Evolutionary conservation across 2,797 vertebrate genomes (phyloP).

Genomic region (Darevskia mixta): DNA sequence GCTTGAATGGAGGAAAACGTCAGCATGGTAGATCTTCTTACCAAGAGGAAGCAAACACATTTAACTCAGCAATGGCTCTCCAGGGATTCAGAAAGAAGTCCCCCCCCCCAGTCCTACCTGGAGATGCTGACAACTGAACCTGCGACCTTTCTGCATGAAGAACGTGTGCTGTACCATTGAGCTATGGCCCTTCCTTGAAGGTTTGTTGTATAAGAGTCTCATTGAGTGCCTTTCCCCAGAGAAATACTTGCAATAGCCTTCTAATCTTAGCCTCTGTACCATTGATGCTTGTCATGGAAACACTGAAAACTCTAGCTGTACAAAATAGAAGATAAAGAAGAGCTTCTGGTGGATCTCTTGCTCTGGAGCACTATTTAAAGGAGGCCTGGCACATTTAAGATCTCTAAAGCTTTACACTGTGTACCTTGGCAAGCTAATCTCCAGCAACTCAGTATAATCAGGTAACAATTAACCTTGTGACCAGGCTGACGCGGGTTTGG

Average conservation of each 20-base stretch:
- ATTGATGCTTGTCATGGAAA: fast-evolving
- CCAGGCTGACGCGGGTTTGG: conserved; percentile 46
- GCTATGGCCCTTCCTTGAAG: background rate
- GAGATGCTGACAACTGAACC: background rate
- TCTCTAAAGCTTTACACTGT: conserved; percentile 44
- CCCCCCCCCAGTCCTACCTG: background rate
- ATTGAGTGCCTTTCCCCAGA: background rate
- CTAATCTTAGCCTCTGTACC: background rate
- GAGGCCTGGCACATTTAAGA: conserved; percentile 41
- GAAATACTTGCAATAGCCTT: background rate
- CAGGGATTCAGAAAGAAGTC: background rate
- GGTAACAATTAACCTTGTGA: conserved; percentile 37
- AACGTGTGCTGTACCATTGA: background rate
- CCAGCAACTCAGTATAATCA: conserved; percentile 50
- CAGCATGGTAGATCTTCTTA: background rate
- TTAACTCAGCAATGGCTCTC: background rate
- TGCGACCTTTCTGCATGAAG: background rate
- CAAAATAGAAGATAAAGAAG: background rate
- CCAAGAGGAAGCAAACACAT: background rate
- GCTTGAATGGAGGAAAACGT: background rate
- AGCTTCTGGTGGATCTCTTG: background rate
- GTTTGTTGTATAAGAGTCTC: fast-evolving
- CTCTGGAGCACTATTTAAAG: conserved; percentile 38
- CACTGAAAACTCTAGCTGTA: background rate
- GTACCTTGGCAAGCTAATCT: conserved; percentile 59